Percentiles rank a stretch among this genome's conserved stretches.
Conservation (phyloP, 2,888 invertebrate genomes). For the Embidobia sp. region DNA sequence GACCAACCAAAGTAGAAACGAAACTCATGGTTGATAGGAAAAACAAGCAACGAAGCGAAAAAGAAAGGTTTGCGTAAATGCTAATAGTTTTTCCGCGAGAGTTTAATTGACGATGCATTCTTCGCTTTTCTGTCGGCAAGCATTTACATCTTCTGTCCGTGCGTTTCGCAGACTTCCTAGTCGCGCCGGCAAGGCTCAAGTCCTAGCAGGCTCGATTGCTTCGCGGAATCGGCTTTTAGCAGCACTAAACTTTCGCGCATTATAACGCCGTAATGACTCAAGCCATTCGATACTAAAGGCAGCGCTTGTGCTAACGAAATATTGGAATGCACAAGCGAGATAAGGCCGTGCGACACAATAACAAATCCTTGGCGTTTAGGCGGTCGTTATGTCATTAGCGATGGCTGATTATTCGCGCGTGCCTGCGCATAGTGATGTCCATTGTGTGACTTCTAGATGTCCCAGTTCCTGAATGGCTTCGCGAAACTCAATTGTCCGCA, state of each 20-base stretch:
- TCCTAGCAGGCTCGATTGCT: constrained; percentile 35
- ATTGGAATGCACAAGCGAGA: constrained; percentile 43
- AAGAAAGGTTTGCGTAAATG: constrained; percentile 24
- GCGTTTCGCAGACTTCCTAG: constrained; percentile 64
- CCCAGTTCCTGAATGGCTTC: constrained; percentile 37
- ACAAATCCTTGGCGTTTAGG: constrained; percentile 62
- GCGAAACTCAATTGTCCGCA: constrained; percentile 18
- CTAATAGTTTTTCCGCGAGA: constrained; percentile 59
- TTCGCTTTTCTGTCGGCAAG: constrained; percentile 66
- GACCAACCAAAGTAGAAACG: background rate
- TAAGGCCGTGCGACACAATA: constrained; percentile 51
- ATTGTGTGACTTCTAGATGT: constrained; percentile 41
- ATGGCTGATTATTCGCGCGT: constrained; percentile 75
- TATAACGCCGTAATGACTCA: constrained; percentile 41
- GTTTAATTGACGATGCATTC: constrained; percentile 67
- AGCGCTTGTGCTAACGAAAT: constrained; percentile 49
- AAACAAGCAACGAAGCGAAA: background rate
- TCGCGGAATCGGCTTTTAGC: constrained; percentile 49
- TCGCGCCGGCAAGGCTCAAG: constrained; percentile 39
- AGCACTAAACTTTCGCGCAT: constrained; percentile 49
- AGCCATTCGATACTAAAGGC: constrained; percentile 50
- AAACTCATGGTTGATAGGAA: too few relatives aligned
- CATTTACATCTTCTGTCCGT: constrained; percentile 67
- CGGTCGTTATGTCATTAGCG: constrained; percentile 73
- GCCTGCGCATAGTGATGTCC: constrained; percentile 72